phyloP scores from a whole-genome alignment of 2,888 invertebrate genomes.

The Scaptomyza reducta region DNA sequence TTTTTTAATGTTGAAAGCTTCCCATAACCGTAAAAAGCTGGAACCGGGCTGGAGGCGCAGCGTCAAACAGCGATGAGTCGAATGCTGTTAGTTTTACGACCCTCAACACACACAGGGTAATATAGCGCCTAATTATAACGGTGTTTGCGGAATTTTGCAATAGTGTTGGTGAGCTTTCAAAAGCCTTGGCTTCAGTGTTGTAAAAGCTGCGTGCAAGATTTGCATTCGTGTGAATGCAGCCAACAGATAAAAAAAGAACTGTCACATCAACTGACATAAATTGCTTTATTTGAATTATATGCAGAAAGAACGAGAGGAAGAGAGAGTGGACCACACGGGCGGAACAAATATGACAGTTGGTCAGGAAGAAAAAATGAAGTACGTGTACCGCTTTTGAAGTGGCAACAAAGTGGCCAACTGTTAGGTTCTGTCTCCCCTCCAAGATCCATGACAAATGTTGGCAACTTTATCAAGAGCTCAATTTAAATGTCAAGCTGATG shows the following conservation, averaged over 20 bases:
- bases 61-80: constrained; percentile 53
- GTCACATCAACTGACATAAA: constrained; percentile 69
- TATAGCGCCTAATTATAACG: constrained; percentile 51
- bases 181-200: neutral
- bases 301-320: constrained; percentile 16
- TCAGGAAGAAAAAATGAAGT: constrained; percentile 25
- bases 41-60: constrained; percentile 15
- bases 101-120: constrained; percentile 6
- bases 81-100: constrained; percentile 35
- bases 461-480: constrained; percentile 78
- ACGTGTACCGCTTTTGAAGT: constrained; percentile 40
- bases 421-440: constrained; percentile 9
- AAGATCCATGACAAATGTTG: constrained; percentile 64
- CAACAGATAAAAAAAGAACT: constrained; percentile 32
- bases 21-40: constrained; percentile 67
- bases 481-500: constrained; percentile 78
- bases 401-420: constrained; percentile 61
- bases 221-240: constrained; percentile 46
- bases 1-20: constrained; percentile 72
- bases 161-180: constrained; percentile 24
- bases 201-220: constrained; percentile 17
- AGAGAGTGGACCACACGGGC: constrained; percentile 57
- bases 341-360: constrained; percentile 63
- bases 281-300: constrained; percentile 62
- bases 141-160: constrained; percentile 21